phyloP scores from a whole-genome alignment of 2,888 invertebrate species.

The Hirtodrosophila histrioides region DNA sequence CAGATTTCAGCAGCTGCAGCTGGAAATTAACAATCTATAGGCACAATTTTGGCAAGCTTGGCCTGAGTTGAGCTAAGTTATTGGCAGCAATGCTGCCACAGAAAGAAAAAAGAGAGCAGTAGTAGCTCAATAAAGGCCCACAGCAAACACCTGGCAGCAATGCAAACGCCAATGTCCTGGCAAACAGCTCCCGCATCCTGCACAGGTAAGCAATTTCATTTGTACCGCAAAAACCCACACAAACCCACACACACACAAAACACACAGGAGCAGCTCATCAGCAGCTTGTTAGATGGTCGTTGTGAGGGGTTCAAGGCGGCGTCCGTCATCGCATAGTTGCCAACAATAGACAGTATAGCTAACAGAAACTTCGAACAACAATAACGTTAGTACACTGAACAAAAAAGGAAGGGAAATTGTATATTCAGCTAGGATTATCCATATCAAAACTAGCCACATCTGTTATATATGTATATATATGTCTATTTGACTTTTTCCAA shows the following conservation, averaged over 20 bases:
- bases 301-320: constrained; percentile 39
- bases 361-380: constrained; percentile 18
- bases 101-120: constrained; percentile 21
- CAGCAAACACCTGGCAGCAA: constrained; percentile 20
- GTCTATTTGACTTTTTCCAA: too few relatives aligned
- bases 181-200: constrained; percentile 29
- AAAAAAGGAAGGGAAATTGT: too few relatives aligned
- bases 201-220: constrained; percentile 37
- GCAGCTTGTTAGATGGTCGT: constrained; percentile 58
- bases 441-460: too few relatives aligned
- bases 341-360: constrained; percentile 35
- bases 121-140: not conserved
- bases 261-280: constrained; percentile 45
- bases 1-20: constrained; percentile 43
- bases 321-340: constrained; percentile 38
- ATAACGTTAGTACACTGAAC: not conserved
- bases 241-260: not conserved
- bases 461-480: too few relatives aligned
- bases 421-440: too few relatives aligned
- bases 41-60: constrained; percentile 25
- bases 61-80: constrained; percentile 34
- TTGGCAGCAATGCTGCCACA: constrained; percentile 26
- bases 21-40: constrained; percentile 49
- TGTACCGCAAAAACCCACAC: not conserved
- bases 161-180: constrained; percentile 10